Percentiles rank a stretch among this genome's conserved stretches.
Conservation (phyloP, 2,888 invertebrate species). For the Drosophila nigritarsus region DNA sequence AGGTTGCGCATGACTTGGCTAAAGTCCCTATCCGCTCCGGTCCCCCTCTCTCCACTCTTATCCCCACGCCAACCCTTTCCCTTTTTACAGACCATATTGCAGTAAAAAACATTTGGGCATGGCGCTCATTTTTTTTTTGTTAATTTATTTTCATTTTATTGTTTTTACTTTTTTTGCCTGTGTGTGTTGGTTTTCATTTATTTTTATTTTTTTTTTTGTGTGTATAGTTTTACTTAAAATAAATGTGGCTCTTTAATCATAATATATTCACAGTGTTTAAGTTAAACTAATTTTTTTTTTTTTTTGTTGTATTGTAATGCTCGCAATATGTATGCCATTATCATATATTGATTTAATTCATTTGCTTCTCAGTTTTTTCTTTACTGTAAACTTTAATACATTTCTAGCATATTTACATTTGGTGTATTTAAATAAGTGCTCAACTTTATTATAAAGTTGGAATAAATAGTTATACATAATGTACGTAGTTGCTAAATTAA, state of each 20-base stretch:
- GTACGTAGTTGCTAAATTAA: conserved; percentile 32
- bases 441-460: conserved; percentile 49
- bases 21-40: neutral
- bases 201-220: conserved; percentile 7
- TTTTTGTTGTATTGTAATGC: conserved; percentile 20
- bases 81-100: conserved; percentile 44
- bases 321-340: conserved; percentile 29
- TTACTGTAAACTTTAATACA: conserved; percentile 44
- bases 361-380: neutral
- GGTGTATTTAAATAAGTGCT: conserved; percentile 50
- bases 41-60: neutral
- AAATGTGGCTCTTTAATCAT: conserved; percentile 72
- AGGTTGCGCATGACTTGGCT: conserved; percentile 23
- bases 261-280: conserved; percentile 77
- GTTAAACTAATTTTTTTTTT: conserved; percentile 62
- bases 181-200: conserved; percentile 30
- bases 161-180: conserved; percentile 52
- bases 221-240: conserved; percentile 66
- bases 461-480: conserved; percentile 28
- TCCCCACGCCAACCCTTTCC: neutral
- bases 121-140: conserved; percentile 48
- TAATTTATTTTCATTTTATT: conserved; percentile 73
- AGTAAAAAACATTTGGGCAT: conserved; percentile 76
- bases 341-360: conserved; percentile 25
- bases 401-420: conserved; percentile 60